Percentiles rank a stretch among this genome's conserved stretches.
Evolutionary conservation across 35 echinoderm and acorn worm species (phyloP).

Genomic region (Lytechinus variegatus): DNA sequence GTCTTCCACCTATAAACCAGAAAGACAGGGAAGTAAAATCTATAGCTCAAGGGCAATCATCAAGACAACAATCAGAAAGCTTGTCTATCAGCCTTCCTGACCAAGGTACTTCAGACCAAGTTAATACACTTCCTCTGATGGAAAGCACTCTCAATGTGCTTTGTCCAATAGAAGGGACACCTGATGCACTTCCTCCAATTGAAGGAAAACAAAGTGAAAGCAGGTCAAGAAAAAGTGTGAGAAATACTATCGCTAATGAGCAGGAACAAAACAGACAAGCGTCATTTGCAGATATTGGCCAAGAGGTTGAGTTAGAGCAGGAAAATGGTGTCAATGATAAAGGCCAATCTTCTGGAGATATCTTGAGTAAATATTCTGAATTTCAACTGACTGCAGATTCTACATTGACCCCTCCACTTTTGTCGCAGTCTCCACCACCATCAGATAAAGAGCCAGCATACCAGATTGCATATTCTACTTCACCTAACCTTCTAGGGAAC

Average conservation of each 20-base stretch:
- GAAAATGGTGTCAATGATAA: neutral
- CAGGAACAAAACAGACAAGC: neutral
- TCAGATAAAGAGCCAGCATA: slow-evolving; percentile 24
- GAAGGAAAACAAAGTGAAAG: neutral
- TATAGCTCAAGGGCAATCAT: neutral
- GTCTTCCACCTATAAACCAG: neutral
- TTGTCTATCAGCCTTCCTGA: neutral
- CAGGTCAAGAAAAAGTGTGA: neutral
- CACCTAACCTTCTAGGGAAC: slow-evolving; percentile 55
- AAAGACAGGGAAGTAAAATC: neutral
- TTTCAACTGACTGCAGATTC: neutral
- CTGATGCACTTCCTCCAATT: too few relatives aligned
- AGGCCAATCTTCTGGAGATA: neutral
- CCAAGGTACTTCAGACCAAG: neutral
- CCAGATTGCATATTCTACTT: slow-evolving; percentile 86
- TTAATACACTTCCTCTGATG: neutral
- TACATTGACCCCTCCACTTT: slow-evolving; percentile 6
- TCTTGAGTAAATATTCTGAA: neutral
- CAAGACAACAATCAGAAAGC: neutral
- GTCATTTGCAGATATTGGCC: neutral
- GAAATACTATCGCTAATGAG: neutral
- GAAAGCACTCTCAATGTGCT: neutral
- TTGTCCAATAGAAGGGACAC: too few relatives aligned
- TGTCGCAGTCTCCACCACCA: neutral
- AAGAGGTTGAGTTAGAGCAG: neutral